phyloP scores from a whole-genome alignment of 2,888 invertebrate genomes.

The Cerastoderma edule region DNA sequence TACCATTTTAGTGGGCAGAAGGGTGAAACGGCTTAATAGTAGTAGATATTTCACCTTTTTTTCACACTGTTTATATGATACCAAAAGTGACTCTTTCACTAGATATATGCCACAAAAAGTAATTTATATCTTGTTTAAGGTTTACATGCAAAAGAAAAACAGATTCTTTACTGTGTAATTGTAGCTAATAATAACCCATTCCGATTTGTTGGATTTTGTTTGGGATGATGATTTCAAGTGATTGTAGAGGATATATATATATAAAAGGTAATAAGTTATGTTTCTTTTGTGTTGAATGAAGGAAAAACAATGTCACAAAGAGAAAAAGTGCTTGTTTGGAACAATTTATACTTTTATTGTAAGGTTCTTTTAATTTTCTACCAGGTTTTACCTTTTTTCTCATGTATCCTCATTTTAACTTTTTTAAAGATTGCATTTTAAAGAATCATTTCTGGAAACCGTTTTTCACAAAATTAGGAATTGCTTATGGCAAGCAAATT shows the following conservation, averaged over 20 bases:
- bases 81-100: not conserved
- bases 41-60: not conserved
- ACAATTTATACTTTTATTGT: not conserved
- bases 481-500: not conserved
- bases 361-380: constrained; percentile 1
- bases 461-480: not conserved
- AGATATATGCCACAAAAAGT: not conserved
- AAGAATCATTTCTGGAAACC: constrained; percentile 1
- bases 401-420: too few species aligned
- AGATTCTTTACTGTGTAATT: too few species aligned
- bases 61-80: not conserved
- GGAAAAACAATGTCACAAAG: not conserved
- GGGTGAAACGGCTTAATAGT: not conserved
- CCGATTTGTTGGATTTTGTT: too few species aligned
- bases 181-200: too few species aligned
- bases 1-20: too few species aligned
- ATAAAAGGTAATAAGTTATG: too few species aligned
- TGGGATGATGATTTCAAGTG: too few species aligned
- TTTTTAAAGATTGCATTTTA: too few species aligned
- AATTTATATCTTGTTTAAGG: not conserved
- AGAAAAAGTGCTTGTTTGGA: not conserved
- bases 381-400: not conserved
- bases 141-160: not conserved
- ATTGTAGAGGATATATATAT: too few species aligned
- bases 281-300: not conserved